Conservation (phyloP, 2,113 vertebrate genomes). For the Otus sunia region DNA sequence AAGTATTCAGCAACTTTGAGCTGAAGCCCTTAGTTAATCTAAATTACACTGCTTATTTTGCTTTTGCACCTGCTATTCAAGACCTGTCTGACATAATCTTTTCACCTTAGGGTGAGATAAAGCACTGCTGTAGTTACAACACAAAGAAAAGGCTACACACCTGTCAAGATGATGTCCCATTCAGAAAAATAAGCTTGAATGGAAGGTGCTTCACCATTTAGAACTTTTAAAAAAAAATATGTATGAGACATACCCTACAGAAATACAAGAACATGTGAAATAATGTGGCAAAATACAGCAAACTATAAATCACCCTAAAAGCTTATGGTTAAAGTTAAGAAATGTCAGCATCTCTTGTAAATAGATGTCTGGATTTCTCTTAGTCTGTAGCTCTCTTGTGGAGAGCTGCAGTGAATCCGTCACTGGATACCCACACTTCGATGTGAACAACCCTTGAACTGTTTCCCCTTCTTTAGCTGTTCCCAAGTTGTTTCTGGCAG, state of each 20-base stretch:
- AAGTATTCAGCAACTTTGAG: not conserved
- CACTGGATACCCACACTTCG: not conserved
- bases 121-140: not conserved
- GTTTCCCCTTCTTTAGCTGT: not conserved
- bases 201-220: not conserved
- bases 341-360: not conserved
- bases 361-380: not conserved
- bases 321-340: not conserved
- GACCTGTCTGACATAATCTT: not conserved
- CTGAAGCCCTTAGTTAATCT: not conserved
- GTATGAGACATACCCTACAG: not conserved
- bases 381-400: not conserved
- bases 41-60: not conserved
- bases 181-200: not conserved
- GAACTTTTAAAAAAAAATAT: not conserved
- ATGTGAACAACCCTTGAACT: not conserved
- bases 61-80: not conserved
- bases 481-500: not conserved
- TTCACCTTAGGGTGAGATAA: not conserved
- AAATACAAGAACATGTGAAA: not conserved
- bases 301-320: not conserved
- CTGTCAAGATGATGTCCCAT: not conserved
- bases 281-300: not conserved
- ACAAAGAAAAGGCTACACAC: not conserved
- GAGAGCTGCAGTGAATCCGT: accelerated